These are phyloP conservation scores for Hoplodrina ambigua DNA, from an alignment of 2,888 invertebrate genomes.

Conservation along the genomic window DNA sequence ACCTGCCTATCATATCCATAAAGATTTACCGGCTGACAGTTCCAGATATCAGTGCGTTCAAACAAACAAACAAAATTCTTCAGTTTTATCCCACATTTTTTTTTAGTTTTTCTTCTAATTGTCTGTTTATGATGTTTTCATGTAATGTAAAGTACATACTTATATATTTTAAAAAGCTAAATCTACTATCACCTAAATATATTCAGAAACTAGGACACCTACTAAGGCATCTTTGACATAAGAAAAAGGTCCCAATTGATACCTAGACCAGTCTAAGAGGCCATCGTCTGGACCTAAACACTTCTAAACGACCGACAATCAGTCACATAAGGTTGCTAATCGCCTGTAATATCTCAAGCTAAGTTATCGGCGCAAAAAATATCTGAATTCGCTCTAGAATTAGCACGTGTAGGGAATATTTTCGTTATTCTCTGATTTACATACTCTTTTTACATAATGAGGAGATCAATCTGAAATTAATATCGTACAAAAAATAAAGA, in stretches of 20 bases:
- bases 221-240: not conserved
- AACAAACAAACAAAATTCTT: no score
- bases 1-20: no score
- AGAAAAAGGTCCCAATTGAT: conserved; percentile 2
- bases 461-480: not conserved
- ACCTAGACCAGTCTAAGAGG: conserved; percentile 28
- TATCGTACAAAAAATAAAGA: not conserved
- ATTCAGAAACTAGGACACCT: not conserved
- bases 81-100: no score
- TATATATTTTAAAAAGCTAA: no score
- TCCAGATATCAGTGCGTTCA: no score
- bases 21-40: no score
- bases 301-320: conserved; percentile 28
- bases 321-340: conserved; percentile 23
- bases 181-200: not conserved
- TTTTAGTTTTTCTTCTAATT: no score
- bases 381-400: conserved; percentile 1
- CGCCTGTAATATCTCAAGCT: conserved; percentile 20
- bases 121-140: no score
- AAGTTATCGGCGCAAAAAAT: conserved; percentile 25
- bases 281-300: conserved; percentile 24
- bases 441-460: not conserved
- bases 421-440: not conserved
- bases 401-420: not conserved
- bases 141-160: no score